Conservation (phyloP, 2,888 invertebrate species). For the Pachymerium ferrugineum region DNA sequence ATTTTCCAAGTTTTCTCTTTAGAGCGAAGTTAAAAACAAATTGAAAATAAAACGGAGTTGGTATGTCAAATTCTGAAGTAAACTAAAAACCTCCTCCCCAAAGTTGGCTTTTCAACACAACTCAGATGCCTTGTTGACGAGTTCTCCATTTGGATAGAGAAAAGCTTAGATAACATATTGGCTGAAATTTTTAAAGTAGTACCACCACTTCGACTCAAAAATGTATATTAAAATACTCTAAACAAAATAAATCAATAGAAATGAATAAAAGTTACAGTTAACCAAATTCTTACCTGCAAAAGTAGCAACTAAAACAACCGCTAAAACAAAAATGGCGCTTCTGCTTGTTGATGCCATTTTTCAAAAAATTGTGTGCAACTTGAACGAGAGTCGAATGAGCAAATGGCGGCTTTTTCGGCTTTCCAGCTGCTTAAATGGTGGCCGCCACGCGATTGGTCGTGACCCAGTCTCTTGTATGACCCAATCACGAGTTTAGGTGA, state of each 20-base stretch:
- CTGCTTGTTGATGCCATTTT: background rate
- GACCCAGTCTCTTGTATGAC: conserved; percentile 25
- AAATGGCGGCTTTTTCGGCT: conserved; percentile 20
- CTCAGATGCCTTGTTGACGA: background rate
- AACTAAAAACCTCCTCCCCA: background rate
- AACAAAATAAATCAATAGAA: background rate
- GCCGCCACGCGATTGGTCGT: conserved; percentile 27
- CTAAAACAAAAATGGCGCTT: background rate
- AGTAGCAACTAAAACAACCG: background rate
- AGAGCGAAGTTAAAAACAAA: background rate
- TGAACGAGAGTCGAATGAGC: conserved; percentile 2
- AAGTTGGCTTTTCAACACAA: background rate
- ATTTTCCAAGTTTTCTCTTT: background rate
- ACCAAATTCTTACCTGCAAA: background rate
- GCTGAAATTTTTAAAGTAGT: too few relatives aligned
- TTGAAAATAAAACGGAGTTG: background rate
- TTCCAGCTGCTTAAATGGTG: conserved; percentile 26
- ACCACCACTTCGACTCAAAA: background rate
- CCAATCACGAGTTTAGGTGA: conserved; percentile 29
- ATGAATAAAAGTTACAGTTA: too few relatives aligned
- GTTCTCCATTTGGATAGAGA: background rate
- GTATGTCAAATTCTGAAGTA: background rate
- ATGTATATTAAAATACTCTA: background rate
- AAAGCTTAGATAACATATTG: too few relatives aligned
- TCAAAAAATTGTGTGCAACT: background rate